Evolutionary conservation across 2,888 invertebrate genomes (phyloP), one percentile per base, ranked within the genome.

Genomic region (Thalpophila matura): DNA sequence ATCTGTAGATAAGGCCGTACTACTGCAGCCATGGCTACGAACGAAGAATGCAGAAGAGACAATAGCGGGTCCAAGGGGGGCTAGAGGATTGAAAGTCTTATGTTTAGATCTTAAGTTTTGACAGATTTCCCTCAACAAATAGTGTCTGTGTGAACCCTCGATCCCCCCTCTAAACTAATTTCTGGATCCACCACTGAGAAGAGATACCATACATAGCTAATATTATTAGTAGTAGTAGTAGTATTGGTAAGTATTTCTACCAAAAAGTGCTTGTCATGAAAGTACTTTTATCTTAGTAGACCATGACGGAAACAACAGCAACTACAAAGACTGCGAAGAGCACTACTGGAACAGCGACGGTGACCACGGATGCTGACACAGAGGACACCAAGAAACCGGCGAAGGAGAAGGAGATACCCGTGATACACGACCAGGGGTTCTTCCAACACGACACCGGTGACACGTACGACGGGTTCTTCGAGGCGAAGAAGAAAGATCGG

Each of bases 381-480:
- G 74, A 72, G 3, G 56, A 47, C 0, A 49, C 51, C 1, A 90
- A 37, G 61, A 88, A 89, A 59, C 81, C 83, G 0, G 1, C 0
- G 2, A 76, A 93, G 59, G 87, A 89, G 50, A 53, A 92, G 57
- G 89, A 90, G 40, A 45, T 90, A 0, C 74, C 81, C 0, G 79
- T 92, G 0, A 79, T 93, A 1, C 89, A 89, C 18, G 94, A 91
- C 56, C 77, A 86, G 7, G 94, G 91, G 0, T 82, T 86, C 35
- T 96, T 96, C 78, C 69, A 76, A 9, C 95, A 96, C 71, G 84
- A 89, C 0, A 96, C 96, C 42, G 96, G 96, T 0, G 96, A 96
- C 69, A 88, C 75, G 2, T 96, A 96, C 68, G 89, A 92, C 1
- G 96, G 96, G 0, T 93, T 84, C 49, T 96, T 95, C 75, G 95